Percentiles rank a stretch among this genome's conserved stretches.
Conservation (phyloP, 2,113 vertebrate species). For the Brachypteracias leptosomus region DNA sequence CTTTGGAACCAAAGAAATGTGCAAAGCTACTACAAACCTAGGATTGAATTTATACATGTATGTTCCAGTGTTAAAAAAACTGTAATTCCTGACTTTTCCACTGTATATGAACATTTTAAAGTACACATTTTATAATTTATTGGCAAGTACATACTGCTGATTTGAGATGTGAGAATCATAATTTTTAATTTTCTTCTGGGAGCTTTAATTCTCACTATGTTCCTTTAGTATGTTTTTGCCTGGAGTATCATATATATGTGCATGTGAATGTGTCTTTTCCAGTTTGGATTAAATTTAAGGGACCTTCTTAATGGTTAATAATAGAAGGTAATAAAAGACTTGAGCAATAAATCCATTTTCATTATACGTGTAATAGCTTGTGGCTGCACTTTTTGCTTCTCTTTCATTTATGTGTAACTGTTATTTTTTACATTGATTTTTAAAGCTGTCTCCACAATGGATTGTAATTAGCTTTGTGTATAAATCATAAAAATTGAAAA, state of each 20-base stretch:
- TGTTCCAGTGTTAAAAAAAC: background rate
- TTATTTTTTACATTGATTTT: slow-evolving; percentile 68
- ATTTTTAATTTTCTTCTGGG: slow-evolving; percentile 56
- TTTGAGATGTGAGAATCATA: slow-evolving; percentile 12
- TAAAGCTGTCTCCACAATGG: slow-evolving; percentile 59
- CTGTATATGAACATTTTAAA: background rate
- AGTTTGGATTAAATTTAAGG: slow-evolving; percentile 63
- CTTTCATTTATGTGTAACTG: slow-evolving; percentile 59
- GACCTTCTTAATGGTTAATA: slow-evolving; percentile 66
- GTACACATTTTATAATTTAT: background rate
- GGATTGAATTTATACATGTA: background rate
- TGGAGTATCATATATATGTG: background rate
- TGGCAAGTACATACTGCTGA: background rate
- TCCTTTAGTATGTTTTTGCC: slow-evolving; percentile 18
- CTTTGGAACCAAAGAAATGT: background rate
- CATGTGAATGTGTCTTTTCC: background rate
- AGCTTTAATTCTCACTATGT: slow-evolving; percentile 46
- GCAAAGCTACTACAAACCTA: background rate
- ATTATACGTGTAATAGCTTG: slow-evolving; percentile 58
- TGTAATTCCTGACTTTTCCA: background rate
- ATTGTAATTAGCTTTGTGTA: slow-evolving; percentile 62
- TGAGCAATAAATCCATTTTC: slow-evolving; percentile 69
- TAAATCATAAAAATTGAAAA: slow-evolving; percentile 64
- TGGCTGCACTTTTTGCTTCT: slow-evolving; percentile 50
- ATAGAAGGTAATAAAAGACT: slow-evolving; percentile 56